A percentile compares a stretch with the other conserved stretches of the same genome.
Evolutionary conservation across 2,888 invertebrate species (phyloP).

Genomic region (Gymnocheta viridis): DNA sequence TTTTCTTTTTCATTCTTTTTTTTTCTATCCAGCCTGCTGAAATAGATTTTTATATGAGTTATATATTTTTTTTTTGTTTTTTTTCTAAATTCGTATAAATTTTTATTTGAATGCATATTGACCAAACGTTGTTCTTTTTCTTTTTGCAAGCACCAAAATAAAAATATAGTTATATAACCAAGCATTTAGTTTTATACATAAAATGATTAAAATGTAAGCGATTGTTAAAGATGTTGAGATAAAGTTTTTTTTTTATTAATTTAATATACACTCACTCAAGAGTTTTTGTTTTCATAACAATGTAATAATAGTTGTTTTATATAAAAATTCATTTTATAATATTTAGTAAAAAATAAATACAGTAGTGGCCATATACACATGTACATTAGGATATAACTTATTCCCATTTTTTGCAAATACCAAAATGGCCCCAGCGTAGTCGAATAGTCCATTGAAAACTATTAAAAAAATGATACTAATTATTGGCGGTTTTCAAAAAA

Average conservation of each 20-base stretch:
- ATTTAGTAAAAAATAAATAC: constrained; percentile 12
- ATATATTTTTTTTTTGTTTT: not conserved
- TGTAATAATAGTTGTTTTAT: constrained; percentile 18
- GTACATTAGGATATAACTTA: too few species aligned
- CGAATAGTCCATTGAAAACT: too few species aligned
- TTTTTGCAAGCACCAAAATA: constrained; percentile 60
- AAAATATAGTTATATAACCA: constrained; percentile 30
- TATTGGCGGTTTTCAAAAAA: too few species aligned
- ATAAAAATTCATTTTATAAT: constrained; percentile 46
- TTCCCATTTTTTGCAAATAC: too few species aligned
- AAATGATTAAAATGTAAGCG: constrained; percentile 23
- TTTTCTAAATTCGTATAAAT: constrained; percentile 51
- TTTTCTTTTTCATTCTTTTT: constrained; percentile 40
- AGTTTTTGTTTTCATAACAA: constrained; percentile 45
- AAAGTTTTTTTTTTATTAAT: constrained; percentile 13
- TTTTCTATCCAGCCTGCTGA: constrained; percentile 79
- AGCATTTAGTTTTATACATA: constrained; percentile 30
- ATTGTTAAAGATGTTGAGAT: constrained; percentile 30
- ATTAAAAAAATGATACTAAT: too few species aligned
- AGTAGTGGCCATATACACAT: not conserved
- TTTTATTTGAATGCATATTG: constrained; percentile 30
- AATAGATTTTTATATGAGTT: constrained; percentile 71
- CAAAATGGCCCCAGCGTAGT: too few species aligned
- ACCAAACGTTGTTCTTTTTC: constrained; percentile 15
- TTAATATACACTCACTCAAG: constrained; percentile 41